Base-by-base conservation (phyloP, 1,140 invertebrate genomes). In the Sminthurides bifidus region DNA sequence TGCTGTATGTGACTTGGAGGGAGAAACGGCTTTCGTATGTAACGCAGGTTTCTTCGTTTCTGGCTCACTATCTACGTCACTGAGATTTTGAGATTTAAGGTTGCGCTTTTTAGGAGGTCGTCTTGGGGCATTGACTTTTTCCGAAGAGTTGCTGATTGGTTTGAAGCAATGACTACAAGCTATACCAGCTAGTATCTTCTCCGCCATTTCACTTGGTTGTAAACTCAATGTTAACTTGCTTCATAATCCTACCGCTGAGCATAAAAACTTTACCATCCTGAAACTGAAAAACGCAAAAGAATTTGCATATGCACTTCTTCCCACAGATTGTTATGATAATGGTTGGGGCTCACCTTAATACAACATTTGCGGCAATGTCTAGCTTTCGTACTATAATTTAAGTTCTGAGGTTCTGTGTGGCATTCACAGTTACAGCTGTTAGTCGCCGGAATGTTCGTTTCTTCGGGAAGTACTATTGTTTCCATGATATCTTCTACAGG, bases 341-440 rank as follows among this genome's bases (percentile, higher is more conserved):
- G 6, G n/a, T 41, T 41, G n/a, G 21, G 10, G 41, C 5, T 50
- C 59, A 64, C 62, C 53, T 58, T 64, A 2, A 64, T 3, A 44
- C 55, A 61, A 49, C 62, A 64, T 52, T 64, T 61, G 10, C 41
- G 38, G 23, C 62, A 64, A 37, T 64, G 62, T 38, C 56, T 60
- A 5, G 46, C 41, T 50, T 55, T 45, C n/a, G 24, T 58, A 8
- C 19, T 8, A 29, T 46, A 64, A 0, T 27, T 21, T 2, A 56
- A 35, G 48, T 64, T 56, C 2, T 19, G 41, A 2, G 56, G 45
- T 26, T 60, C 35, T 2, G n/a, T 15, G 24, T 64, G 62, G 26
- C 62, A 64, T 23, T 44, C 27, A 56, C 62, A 64, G 4, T 58
- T 56, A 48, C 62, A 64, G 3, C 46, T 58, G 21, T 30, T 52